phyloP scores from a whole-genome alignment of 1,140 invertebrate genomes.

The Drosophila willistoni region DNA sequence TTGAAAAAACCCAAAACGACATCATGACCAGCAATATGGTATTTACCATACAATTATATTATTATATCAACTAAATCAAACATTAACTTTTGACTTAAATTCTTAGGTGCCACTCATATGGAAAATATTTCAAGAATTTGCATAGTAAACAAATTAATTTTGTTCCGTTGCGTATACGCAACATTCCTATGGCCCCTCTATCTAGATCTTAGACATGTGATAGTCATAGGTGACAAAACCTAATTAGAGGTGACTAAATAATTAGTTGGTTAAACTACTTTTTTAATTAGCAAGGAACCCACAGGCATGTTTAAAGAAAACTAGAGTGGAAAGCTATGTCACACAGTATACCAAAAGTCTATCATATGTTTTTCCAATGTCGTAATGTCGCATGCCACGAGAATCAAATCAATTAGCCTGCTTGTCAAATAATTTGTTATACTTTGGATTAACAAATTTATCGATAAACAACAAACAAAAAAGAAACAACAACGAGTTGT shows the following conservation, averaged over 20 bases:
- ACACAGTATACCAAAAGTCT: constrained; percentile 10
- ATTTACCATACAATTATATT: constrained; percentile 21
- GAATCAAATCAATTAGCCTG: constrained; percentile 74
- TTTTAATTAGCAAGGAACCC: too few species aligned
- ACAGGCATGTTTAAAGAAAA: too few species aligned
- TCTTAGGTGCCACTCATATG: constrained; percentile 22
- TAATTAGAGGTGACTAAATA: too few species aligned
- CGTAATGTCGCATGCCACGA: constrained; percentile 47
- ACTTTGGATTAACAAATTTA: constrained; percentile 71
- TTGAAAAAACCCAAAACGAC: constrained; percentile 15
- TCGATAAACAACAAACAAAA: constrained; percentile 41
- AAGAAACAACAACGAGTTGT: neutral
- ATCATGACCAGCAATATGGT: constrained; percentile 23
- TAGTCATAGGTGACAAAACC: neutral
- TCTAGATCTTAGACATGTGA: neutral
- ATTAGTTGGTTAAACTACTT: too few species aligned
- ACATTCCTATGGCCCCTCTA: neutral
- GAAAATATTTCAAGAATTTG: constrained; percentile 49
- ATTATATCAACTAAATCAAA: constrained; percentile 18
- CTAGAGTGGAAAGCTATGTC: too few species aligned
- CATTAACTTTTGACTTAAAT: constrained; percentile 40
- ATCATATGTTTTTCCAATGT: constrained; percentile 3
- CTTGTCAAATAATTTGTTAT: constrained; percentile 75
- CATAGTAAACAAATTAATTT: constrained; percentile 12
- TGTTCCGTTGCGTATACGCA: constrained; percentile 12